Percentiles rank a stretch among this genome's conserved stretches.
Evolutionary conservation across 2,888 invertebrate genomes (phyloP).

Genomic region (Ichneumon xanthorius): DNA sequence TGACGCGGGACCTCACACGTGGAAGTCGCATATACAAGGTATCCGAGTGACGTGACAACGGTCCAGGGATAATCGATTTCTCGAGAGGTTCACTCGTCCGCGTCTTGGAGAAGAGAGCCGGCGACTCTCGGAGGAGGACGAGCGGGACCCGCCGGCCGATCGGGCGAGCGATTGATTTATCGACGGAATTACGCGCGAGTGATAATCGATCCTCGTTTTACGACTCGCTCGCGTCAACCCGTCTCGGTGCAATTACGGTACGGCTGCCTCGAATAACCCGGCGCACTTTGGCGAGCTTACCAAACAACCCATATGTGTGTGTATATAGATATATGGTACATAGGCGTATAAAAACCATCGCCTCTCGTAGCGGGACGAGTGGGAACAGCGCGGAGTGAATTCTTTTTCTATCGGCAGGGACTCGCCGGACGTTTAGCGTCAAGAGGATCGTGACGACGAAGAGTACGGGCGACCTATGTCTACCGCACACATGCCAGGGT

Average conservation of each 20-base stretch:
- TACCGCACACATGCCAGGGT: conserved; percentile 53
- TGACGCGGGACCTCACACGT: conserved; percentile 62
- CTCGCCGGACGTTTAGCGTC: conserved; percentile 56
- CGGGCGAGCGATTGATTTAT: conserved; percentile 69
- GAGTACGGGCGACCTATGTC: conserved; percentile 48
- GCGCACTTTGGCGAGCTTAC: conserved; percentile 42
- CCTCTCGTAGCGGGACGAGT: background rate
- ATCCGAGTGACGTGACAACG: conserved; percentile 39
- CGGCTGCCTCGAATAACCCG: conserved; percentile 58
- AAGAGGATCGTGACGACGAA: conserved; percentile 48
- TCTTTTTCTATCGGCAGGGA: conserved; percentile 21
- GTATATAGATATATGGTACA: conserved; percentile 3
- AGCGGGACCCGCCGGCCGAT: conserved; percentile 49
- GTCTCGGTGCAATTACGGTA: conserved; percentile 63
- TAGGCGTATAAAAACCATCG: conserved; percentile 22
- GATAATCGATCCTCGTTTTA: conserved; percentile 74
- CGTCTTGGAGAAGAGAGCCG: conserved; percentile 1
- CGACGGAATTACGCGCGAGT: conserved; percentile 67
- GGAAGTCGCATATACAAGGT: conserved; percentile 52
- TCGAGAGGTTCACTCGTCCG: conserved; percentile 39
- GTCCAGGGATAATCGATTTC: conserved; percentile 65
- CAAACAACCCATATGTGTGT: background rate
- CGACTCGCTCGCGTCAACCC: conserved; percentile 68
- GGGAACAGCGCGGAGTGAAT: conserved; percentile 43
- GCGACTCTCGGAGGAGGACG: conserved; percentile 45